These are phyloP conservation scores for Bellardia pandia DNA, from an alignment of 2,888 invertebrate genomes.

Conservation along the genomic window DNA sequence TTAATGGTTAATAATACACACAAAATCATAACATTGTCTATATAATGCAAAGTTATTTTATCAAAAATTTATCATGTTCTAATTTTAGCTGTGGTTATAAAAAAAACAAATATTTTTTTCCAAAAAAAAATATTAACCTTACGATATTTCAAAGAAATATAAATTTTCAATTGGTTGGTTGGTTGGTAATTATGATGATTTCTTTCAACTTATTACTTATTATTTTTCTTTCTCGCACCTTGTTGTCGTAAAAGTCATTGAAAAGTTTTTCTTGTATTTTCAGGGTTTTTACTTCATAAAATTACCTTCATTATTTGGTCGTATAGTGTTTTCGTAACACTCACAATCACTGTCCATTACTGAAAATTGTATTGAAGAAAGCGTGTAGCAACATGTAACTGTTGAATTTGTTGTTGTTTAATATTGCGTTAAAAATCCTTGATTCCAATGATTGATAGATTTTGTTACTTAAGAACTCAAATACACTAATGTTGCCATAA, in stretches of 20 bases:
- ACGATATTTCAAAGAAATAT: neutral
- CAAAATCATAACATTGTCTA: neutral
- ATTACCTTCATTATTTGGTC: slow-evolving; percentile 37
- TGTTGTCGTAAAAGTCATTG: slow-evolving; percentile 5
- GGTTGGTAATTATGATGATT: slow-evolving; percentile 4
- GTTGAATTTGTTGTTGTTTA: slow-evolving; percentile 34
- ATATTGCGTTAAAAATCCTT: slow-evolving; percentile 52
- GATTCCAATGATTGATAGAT: slow-evolving; percentile 57
- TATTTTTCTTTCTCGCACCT: neutral
- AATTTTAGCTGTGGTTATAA: slow-evolving; percentile 1
- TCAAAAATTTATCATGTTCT: neutral
- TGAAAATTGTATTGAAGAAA: slow-evolving; percentile 24
- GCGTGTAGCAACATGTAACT: neutral
- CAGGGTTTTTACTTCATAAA: slow-evolving; percentile 3
- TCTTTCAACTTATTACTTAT: slow-evolving; percentile 20
- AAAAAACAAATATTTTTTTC: neutral
- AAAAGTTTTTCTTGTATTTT: neutral
- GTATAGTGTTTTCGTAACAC: slow-evolving; percentile 18
- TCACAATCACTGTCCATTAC: slow-evolving; percentile 34
- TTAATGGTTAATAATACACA: slow-evolving; percentile 13
- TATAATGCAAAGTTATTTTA: neutral
- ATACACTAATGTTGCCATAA: slow-evolving; percentile 2
- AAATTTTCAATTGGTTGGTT: neutral
- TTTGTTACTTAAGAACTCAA: slow-evolving; percentile 32
- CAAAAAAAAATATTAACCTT: neutral